These are phyloP conservation scores for Cydia pomonella DNA, from an alignment of 1,140 invertebrate genomes.

Conservation along the genomic window DNA sequence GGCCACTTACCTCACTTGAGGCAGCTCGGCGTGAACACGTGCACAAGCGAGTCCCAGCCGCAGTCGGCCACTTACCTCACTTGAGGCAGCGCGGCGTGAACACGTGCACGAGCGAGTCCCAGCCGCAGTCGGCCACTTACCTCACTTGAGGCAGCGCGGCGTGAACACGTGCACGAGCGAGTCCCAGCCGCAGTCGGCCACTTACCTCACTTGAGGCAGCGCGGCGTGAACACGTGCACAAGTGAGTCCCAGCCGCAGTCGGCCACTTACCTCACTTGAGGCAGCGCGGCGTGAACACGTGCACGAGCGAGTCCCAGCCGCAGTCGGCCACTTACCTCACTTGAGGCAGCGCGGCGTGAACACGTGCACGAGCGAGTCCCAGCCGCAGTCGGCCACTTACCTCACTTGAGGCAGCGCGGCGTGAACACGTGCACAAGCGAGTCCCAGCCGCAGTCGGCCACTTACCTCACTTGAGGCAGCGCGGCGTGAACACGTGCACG, in stretches of 20 bases:
- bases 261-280: too few relatives aligned
- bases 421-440: constrained; percentile 86
- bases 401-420: constrained; percentile 39
- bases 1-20: constrained; percentile 46
- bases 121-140: constrained; percentile 44
- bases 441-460: constrained; percentile 92
- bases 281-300: too few relatives aligned
- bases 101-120: constrained; percentile 85
- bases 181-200: too few relatives aligned
- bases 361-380: constrained; percentile 88
- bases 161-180: neutral
- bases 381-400: constrained; percentile 90
- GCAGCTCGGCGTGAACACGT: constrained; percentile 82
- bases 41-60: constrained; percentile 86
- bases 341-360: constrained; percentile 76
- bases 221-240: too few relatives aligned
- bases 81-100: constrained; percentile 77
- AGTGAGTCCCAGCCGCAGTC: too few relatives aligned
- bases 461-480: too few relatives aligned
- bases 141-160: neutral
- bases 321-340: constrained; percentile 42
- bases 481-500: too few relatives aligned
- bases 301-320: constrained; percentile 52
- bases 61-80: constrained; percentile 85
- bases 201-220: too few relatives aligned